phyloP scores from a whole-genome alignment of 1,140 invertebrate species.

The Saccostrea glomerata region DNA sequence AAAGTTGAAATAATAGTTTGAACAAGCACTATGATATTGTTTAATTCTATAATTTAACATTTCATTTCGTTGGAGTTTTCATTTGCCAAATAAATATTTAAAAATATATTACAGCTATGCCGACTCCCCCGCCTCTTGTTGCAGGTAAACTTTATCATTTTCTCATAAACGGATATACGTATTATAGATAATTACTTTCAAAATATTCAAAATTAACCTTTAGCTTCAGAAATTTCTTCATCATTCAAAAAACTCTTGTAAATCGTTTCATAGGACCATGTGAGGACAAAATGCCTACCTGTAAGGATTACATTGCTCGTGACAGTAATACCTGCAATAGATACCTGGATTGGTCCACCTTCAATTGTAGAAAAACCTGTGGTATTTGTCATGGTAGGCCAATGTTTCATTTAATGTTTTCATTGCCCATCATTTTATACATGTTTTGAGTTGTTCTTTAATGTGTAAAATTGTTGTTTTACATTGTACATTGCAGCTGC shows the following conservation, averaged over 20 bases:
- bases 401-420: not conserved
- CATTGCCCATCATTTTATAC: not conserved
- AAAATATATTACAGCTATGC: not conserved
- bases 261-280: not conserved
- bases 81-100: not conserved
- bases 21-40: too few relatives aligned
- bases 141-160: not conserved
- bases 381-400: constrained; percentile 1
- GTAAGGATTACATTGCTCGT: not conserved
- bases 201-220: too few relatives aligned
- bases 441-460: not conserved
- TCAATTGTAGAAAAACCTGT: constrained; percentile 11
- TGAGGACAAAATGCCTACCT: constrained; percentile 9
- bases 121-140: constrained; percentile 2
- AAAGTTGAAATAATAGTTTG: too few relatives aligned
- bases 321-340: constrained; percentile 6
- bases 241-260: not conserved
- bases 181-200: too few relatives aligned
- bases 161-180: too few relatives aligned
- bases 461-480: not conserved
- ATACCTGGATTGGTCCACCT: constrained; percentile 16
- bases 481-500: not conserved
- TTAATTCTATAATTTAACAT: too few relatives aligned
- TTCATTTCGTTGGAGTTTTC: too few relatives aligned
- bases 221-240: too few relatives aligned